A percentile compares a stretch with the other conserved stretches of the same genome.
phyloP scores from a whole-genome alignment of 2,113 vertebrate species.

The Otus sunia region DNA sequence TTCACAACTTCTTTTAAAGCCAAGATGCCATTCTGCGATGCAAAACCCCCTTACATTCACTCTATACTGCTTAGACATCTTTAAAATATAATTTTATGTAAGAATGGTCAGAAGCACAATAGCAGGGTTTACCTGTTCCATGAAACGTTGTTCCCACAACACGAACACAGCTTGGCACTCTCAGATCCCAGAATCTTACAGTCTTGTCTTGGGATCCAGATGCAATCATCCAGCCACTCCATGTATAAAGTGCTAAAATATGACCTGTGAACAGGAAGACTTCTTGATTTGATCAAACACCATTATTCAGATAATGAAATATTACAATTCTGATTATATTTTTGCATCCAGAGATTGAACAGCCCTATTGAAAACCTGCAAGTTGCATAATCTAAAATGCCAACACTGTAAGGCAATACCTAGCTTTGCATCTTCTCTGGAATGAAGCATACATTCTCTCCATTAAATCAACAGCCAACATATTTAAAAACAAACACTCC shows the following conservation, averaged over 20 bases:
- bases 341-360: background rate
- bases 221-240: constrained; percentile 99
- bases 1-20: background rate
- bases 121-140: constrained; percentile 85
- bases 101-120: background rate
- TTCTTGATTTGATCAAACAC: background rate
- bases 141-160: constrained; percentile 97
- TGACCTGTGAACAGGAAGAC: constrained; percentile 78
- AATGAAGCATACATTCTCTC: background rate
- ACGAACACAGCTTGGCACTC: constrained; percentile 95
- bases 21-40: background rate
- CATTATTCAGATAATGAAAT: background rate
- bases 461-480: background rate
- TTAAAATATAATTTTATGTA: background rate
- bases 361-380: background rate
- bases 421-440: background rate
- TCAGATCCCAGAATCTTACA: constrained; percentile 96
- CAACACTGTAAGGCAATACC: background rate
- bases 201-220: constrained; percentile 98
- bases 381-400: background rate
- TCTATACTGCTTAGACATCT: background rate
- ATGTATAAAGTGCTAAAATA: constrained; percentile 96
- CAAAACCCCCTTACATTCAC: accelerated
- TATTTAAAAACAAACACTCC: background rate
- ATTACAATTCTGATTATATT: background rate